Evolutionary conservation across 2,888 invertebrate genomes (phyloP), one percentile per base, ranked within the genome.

Genomic region (Tachina fera): DNA sequence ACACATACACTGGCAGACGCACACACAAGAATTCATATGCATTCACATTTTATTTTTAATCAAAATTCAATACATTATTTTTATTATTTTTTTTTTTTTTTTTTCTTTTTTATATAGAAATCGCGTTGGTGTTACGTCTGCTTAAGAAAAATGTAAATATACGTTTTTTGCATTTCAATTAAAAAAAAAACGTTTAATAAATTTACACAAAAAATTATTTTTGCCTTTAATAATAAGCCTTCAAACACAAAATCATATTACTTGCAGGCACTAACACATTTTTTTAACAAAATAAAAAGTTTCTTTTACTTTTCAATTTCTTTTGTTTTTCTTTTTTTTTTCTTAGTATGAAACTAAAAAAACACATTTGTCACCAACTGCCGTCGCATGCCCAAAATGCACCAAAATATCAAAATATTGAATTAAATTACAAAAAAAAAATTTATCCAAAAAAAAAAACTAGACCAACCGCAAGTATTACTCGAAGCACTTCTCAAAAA

Each of bases 141-240:
- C 58, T 53, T 51, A 72, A 49, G 49, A 58, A 72, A 83, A 77
- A 67, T 72, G 72, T 67, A 83, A 72, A 72, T 53, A 72, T 43
- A 83, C 83, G 83, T 60, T 83, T 67, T 53, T 72, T 83, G 77
- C 72, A 83, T 83, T 72, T 78, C 43, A 83, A 83, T 83, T 72
- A 41, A 65, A 63, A 13, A 31, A 9, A 41, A 65, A 76, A 68
- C n/a, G n/a, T 65, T 49, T 4, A 39, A 70, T 13, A 39, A 63
- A 61, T 31, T 31, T 31, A 6, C 22, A 41, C 16, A 53, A 43
- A 56, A 11, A 43, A 16, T 43, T 22, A 14, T 31, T 51, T 16
- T 16, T 41, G 16, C 13, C 19, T 61, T 74, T 51, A 49, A 16
- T 68, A 16, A 58, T 49, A 58, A 49, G 56, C 47, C n/a, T 41